These are phyloP conservation scores for Percina caprodes DNA, from an alignment of 2,113 vertebrate species.

Conservation along the genomic window DNA sequence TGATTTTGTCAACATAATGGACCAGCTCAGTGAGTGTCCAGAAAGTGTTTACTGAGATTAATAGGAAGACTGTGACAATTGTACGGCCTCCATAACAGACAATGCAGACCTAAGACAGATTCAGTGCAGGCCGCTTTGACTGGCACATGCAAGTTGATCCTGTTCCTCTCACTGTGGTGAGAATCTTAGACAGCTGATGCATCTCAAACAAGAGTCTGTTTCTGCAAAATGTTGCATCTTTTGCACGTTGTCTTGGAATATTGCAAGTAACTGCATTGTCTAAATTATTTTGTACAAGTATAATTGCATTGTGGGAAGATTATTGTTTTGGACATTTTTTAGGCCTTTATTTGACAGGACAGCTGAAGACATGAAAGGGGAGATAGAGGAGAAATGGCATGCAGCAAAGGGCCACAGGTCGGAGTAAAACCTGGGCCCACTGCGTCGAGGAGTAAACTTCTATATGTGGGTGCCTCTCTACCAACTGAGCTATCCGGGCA, in stretches of 20 bases:
- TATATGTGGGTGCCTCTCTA: too few relatives aligned
- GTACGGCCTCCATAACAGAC: constrained; percentile 2
- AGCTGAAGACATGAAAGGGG: too few relatives aligned
- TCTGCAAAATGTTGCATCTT: constrained; percentile 1
- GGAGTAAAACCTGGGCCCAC: too few relatives aligned
- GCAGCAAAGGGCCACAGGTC: too few relatives aligned
- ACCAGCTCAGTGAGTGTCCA: constrained; percentile 32
- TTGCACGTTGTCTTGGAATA: neutral
- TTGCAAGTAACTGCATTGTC: neutral
- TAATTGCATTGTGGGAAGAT: neutral
- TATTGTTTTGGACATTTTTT: too few relatives aligned
- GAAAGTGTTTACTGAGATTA: constrained; percentile 63
- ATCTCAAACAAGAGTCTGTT: neutral
- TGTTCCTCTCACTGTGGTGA: neutral
- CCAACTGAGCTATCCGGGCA: too few relatives aligned
- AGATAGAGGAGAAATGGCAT: too few relatives aligned
- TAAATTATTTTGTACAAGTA: neutral
- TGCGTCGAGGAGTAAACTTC: too few relatives aligned
- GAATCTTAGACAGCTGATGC: neutral
- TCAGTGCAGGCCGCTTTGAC: neutral
- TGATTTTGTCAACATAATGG: constrained; percentile 46
- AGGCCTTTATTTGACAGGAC: too few relatives aligned
- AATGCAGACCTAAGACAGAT: neutral
- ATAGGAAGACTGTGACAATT: constrained; percentile 42
- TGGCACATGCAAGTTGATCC: neutral